Evolutionary conservation across 2,113 vertebrate species (phyloP).

Genomic region (Myotis lucifugus): DNA sequence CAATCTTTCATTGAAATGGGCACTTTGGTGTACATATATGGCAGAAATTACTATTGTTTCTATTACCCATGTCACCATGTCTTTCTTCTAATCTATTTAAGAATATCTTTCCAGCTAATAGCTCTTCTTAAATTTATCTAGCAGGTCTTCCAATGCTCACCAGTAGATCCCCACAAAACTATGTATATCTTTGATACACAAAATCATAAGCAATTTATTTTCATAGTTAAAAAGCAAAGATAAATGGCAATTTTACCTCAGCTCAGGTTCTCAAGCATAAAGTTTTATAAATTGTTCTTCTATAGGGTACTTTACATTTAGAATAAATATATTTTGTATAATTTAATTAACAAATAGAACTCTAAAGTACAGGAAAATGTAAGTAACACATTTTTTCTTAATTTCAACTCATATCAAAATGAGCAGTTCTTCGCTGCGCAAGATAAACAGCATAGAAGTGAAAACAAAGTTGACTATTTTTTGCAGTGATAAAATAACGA

Average conservation of each 20-base stretch:
- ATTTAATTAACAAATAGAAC: slow-evolving; percentile 34
- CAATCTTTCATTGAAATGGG: background rate
- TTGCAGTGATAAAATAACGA: slow-evolving; percentile 24
- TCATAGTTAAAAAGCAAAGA: slow-evolving; percentile 28
- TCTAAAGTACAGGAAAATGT: background rate
- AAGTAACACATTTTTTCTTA: background rate
- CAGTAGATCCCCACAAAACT: background rate
- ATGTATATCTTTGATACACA: background rate
- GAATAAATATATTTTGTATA: background rate
- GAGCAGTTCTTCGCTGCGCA: background rate
- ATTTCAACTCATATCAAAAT: slow-evolving; percentile 9
- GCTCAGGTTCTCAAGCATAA: background rate
- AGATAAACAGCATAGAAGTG: background rate
- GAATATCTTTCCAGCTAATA: background rate
- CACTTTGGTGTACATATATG: background rate
- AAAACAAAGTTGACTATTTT: slow-evolving; percentile 41
- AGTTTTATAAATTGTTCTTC: background rate
- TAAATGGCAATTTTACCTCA: slow-evolving; percentile 1
- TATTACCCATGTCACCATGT: background rate
- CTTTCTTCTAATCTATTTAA: background rate
- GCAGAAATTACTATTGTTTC: background rate
- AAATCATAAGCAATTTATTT: slow-evolving; percentile 31
- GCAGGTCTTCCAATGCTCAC: background rate
- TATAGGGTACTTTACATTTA: background rate
- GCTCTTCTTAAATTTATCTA: background rate